phyloP scores from a whole-genome alignment of 1,140 invertebrate species.

The Heliothis subflexa region DNA sequence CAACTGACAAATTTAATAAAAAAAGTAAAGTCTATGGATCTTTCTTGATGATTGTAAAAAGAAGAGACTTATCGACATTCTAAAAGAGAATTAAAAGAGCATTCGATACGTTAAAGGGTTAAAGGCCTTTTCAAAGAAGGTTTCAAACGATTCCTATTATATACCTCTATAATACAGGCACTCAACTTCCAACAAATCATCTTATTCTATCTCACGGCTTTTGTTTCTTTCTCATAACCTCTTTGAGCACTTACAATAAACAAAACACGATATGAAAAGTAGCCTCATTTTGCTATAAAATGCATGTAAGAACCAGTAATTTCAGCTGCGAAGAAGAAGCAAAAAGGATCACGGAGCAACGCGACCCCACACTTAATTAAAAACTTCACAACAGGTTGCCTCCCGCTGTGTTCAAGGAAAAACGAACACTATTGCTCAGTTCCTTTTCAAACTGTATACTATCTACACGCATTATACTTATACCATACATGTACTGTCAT shows the following conservation, averaged over 20 bases:
- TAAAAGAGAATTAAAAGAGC: no score
- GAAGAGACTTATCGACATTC: no score
- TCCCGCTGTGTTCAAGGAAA: constrained; percentile 60
- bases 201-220: constrained; percentile 1
- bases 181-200: not conserved
- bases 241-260: constrained; percentile 16
- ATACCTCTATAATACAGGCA: not conserved
- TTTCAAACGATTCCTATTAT: not conserved
- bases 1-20: no score
- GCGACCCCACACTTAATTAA: constrained; percentile 72
- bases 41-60: no score
- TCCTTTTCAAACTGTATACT: constrained; percentile 4
- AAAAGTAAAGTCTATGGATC: no score
- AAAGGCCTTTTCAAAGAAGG: no score
- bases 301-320: constrained; percentile 45
- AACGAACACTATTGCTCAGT: constrained; percentile 55
- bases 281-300: constrained; percentile 35
- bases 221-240: not conserved
- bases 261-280: constrained; percentile 45
- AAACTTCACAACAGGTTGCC: constrained; percentile 79
- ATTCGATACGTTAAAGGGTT: no score
- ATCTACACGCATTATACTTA: not conserved
- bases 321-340: constrained; percentile 47
- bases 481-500: not conserved
- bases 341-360: constrained; percentile 58